These are phyloP conservation scores for Mesoligia furuncula DNA, from an alignment of 2,888 invertebrate species.

Conservation along the genomic window DNA sequence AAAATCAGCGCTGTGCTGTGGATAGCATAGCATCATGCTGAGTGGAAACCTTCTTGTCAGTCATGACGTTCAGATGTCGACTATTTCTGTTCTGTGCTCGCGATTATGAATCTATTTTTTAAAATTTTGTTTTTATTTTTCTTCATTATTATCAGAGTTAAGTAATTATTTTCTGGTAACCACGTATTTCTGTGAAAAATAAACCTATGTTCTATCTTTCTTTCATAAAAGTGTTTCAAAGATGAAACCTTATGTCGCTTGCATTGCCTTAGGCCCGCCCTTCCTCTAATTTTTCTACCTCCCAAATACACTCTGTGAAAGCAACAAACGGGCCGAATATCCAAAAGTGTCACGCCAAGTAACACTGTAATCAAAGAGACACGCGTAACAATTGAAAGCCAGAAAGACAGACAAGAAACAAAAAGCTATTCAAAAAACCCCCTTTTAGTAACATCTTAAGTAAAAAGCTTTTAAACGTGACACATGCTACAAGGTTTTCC, in stretches of 20 bases:
- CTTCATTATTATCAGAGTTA: not conserved
- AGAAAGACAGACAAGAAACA: conserved; percentile 10
- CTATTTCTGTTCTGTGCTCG: too few species aligned
- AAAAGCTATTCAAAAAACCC: conserved; percentile 15
- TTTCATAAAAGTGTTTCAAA: not conserved
- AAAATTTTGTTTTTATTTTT: not conserved
- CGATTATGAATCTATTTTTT: too few species aligned
- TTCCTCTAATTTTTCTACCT: not conserved
- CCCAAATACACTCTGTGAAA: not conserved
- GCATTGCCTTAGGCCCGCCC: too few species aligned
- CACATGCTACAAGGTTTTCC: conserved; percentile 33
- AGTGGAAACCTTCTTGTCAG: too few species aligned
- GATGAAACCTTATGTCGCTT: too few species aligned
- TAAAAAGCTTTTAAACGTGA: conserved; percentile 52
- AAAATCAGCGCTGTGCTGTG: too few species aligned
- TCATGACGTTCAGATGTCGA: too few species aligned
- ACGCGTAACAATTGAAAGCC: conserved; percentile 6
- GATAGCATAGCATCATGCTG: too few species aligned
- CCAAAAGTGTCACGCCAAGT: not conserved
- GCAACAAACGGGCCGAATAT: not conserved
- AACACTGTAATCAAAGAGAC: conserved; percentile 10
- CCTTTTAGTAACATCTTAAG: conserved; percentile 26
- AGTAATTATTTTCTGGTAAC: not conserved
- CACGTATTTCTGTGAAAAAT: not conserved
- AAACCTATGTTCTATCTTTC: not conserved